A percentile compares a stretch with the other conserved stretches of the same genome.
phyloP scores from a whole-genome alignment of 2,113 vertebrate species.

The Ursus arctos region DNA sequence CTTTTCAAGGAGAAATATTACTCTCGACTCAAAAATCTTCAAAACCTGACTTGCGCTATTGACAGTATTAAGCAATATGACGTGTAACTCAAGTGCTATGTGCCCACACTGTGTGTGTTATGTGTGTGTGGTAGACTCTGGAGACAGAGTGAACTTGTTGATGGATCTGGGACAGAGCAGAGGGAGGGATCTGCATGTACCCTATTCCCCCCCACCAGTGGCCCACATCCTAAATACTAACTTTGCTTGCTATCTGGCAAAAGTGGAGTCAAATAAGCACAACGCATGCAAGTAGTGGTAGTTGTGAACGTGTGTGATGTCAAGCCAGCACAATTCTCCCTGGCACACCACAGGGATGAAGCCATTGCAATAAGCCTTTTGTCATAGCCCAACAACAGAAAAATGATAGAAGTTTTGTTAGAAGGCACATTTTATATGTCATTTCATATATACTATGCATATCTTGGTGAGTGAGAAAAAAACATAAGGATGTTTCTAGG shows the following conservation, averaged over 20 bases:
- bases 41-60: background rate
- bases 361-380: background rate
- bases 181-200: background rate
- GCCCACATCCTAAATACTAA: background rate
- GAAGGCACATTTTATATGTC: background rate
- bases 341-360: background rate
- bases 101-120: background rate
- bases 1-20: background rate
- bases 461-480: accelerated
- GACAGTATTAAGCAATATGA: background rate
- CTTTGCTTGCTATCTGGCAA: background rate
- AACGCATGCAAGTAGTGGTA: background rate
- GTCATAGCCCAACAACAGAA: background rate
- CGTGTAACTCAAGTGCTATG: background rate
- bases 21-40: background rate
- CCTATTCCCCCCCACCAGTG: too few relatives aligned
- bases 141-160: background rate
- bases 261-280: background rate
- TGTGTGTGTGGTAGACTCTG: background rate
- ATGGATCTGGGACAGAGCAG: background rate
- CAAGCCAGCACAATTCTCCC: background rate
- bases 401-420: background rate
- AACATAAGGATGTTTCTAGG: background rate
- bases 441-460: background rate
- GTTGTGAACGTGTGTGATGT: background rate